Evolutionary conservation across 2,113 vertebrate genomes (phyloP), one percentile per base, ranked within the genome.

Genomic region (Blennius ocellaris): DNA sequence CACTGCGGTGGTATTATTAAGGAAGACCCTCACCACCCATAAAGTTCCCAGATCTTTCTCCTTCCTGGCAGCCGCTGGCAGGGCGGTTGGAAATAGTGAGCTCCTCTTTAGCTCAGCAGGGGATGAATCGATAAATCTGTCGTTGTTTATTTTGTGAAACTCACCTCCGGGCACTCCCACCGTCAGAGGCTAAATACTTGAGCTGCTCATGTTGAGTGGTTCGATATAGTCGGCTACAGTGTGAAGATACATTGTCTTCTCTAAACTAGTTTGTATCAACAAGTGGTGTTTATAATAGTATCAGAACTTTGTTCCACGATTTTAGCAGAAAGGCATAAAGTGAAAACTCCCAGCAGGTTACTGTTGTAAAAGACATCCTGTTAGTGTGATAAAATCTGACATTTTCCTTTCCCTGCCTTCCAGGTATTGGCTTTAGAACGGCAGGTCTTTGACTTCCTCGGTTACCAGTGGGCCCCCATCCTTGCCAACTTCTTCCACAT

Each of bases 381-480:
- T 30, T 30, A 30, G 21, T 30, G 21, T 30, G 21, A 30, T 30
- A 30, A 30, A 30, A 30, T 30, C 21, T 30, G 21, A 30, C 21
- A 30, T 30, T 30, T 30, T 30, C 21, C 21, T 30, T 30, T 30
- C 21, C 21, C 21, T 30, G 21, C 21, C 21, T 30, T 72, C 37
- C 76, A 97, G 96, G 92, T 97, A 7, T 89, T 95, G 76, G 94
- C 94, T 8, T 86, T 97, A 62, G 96, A 97, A 80, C 94, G 96
- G 60, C 97, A 97, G 77, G 95, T 96, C 62, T 97, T 97, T 0
- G 95, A 97, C 91, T 96, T 98, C 88, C 93, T 97, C 88, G 96
- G 96, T 1, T 97, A 96, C 90, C 96, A 97, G 86, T 97, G 96
- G 96, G 96, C 94, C 0, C 96, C 96, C 0, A 96, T 97, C 84